Conservation (phyloP, 2,888 invertebrate species). For the Mythimna loreyi region DNA sequence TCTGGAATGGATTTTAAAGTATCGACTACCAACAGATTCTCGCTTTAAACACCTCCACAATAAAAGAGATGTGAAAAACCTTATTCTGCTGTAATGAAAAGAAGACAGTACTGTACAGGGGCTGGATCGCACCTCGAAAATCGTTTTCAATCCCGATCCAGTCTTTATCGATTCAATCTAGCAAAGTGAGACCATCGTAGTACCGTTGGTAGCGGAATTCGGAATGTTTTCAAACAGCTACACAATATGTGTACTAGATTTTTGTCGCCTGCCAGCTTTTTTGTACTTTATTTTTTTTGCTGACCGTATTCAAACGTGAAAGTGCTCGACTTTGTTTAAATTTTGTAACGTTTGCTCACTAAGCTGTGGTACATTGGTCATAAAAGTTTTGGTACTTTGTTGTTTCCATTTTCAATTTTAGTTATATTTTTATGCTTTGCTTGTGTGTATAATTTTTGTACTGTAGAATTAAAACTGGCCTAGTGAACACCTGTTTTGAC, state of each 20-base stretch:
- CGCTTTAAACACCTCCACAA: conserved; percentile 48
- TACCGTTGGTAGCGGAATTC: conserved; percentile 44
- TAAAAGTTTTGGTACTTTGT: conserved; percentile 3
- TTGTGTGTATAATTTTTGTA: not conserved
- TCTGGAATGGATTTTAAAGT: conserved; percentile 53
- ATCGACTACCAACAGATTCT: conserved; percentile 31
- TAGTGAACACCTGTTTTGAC: too few species aligned
- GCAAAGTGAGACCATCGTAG: conserved; percentile 65
- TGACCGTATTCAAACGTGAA: conserved; percentile 52
- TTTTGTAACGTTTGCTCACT: conserved; percentile 33
- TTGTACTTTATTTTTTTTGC: conserved; percentile 40
- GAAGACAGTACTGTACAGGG: conserved; percentile 35
- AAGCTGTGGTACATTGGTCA: conserved; percentile 21
- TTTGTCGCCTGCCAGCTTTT: conserved; percentile 48
- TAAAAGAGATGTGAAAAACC: conserved; percentile 57
- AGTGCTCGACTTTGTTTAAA: conserved; percentile 49
- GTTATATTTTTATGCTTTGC: conserved; percentile 1
- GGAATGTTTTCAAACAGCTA: conserved; percentile 55
- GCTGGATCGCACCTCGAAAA: conserved; percentile 58
- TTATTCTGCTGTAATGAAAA: conserved; percentile 59
- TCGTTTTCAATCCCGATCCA: conserved; percentile 62
- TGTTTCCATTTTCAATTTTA: conserved; percentile 28
- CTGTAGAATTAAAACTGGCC: not conserved
- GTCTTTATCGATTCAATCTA: conserved; percentile 71
- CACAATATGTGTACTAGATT: conserved; percentile 49